Base-by-base conservation (phyloP, 2,888 invertebrate genomes). In the Troides oblongomaculatus region DNA sequence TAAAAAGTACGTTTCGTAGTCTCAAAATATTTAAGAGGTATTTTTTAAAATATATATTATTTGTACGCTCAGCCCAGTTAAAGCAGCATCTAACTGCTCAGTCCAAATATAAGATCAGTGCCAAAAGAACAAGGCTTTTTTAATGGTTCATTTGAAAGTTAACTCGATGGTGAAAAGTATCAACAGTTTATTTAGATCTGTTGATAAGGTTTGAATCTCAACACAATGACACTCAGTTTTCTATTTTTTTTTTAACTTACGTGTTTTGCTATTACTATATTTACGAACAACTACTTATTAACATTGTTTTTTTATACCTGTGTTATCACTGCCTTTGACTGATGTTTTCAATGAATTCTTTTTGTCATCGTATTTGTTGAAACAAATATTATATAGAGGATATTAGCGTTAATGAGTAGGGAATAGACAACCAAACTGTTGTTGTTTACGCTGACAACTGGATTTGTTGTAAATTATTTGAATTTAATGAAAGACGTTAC, bases 321-420 rank as follows among this genome's bases (percentile, higher is more conserved):
- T 84, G 81, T 90, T 88, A 84, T 87, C 90, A 91, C 92, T 92
- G 91, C 91, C 90, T 89, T 89, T 85, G 90, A 92, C 90, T 89
- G 89, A 90, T 88, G 84, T 90, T 90, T 88, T 87, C 82, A 86
- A 86, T 86, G 76, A 84, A 86, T 77, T 82, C 81, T 79, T 84
- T 84, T 85, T 46, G 12, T 46, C 46, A 30, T 46, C 88, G 82
- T 87, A 84, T 87, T 76, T 78, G 81, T 84, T 86, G 78, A 83
- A 84, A 77, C 79, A 79, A 87, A 83, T 89, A 88, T 87, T 87
- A 85, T 84, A 83, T 81, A 84, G 80, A 80, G 81, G 66, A 81
- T 80, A 79, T 84, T 85, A 84, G 84, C 82, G 74, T 86, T 82
- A 83, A 70, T 56, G 50, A n/a, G 18, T 69, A 69, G 64, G 36